These are phyloP conservation scores for Threskiornis aethiopicus DNA, from an alignment of 2,797 vertebrate genomes.

Conservation along the genomic window DNA sequence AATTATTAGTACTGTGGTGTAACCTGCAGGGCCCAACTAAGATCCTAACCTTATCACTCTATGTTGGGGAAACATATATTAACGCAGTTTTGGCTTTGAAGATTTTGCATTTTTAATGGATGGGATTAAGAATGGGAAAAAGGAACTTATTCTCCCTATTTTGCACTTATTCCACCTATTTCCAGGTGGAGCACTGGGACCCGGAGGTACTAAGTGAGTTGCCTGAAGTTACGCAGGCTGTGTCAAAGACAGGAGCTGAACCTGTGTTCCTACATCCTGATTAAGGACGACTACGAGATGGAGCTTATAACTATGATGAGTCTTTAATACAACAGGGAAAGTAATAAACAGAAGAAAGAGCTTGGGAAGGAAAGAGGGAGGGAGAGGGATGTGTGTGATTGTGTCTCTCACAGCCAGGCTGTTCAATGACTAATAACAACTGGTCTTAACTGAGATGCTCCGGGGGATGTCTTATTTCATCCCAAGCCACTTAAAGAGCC, in stretches of 20 bases:
- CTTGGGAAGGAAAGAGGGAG: not conserved
- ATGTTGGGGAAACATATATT: not conserved
- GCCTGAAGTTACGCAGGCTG: not conserved
- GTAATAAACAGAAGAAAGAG: constrained; percentile 44
- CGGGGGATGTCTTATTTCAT: constrained; percentile 20
- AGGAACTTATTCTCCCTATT: constrained; percentile 9
- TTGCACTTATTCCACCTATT: not conserved
- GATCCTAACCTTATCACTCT: constrained; percentile 4
- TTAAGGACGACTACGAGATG: not conserved
- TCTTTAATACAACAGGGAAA: constrained; percentile 16
- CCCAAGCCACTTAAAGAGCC: constrained; percentile 48
- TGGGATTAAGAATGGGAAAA: constrained; percentile 25
- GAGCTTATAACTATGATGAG: not conserved
- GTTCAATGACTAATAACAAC: constrained; percentile 27
- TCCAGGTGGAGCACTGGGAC: not conserved
- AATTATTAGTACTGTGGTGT: constrained; percentile 27
- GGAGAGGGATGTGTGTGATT: not conserved
- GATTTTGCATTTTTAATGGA: constrained; percentile 48
- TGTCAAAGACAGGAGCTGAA: not conserved
- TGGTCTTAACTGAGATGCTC: constrained; percentile 17
- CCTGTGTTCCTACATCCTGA: constrained; percentile 1
- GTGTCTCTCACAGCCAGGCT: constrained; percentile 2
- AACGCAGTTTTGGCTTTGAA: constrained; percentile 12
- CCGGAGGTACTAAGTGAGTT: not conserved
- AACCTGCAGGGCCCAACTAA: constrained; percentile 54